phyloP scores from a whole-genome alignment of 1,140 invertebrate genomes.

The Thrips palmi region DNA sequence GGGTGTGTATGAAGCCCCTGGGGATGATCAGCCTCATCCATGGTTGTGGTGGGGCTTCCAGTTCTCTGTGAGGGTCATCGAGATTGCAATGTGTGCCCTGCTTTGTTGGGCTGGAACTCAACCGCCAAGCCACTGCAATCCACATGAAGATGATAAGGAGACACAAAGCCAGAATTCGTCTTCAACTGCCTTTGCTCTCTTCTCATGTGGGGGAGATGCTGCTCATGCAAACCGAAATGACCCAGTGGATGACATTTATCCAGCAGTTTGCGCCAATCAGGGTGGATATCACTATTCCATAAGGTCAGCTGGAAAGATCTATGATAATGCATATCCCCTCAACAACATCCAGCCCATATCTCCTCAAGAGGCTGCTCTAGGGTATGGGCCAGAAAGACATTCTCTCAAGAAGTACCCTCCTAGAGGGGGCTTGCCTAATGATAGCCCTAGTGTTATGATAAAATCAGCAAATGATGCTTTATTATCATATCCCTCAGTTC shows the following conservation, averaged over 20 bases:
- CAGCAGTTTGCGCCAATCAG: conserved; percentile 67
- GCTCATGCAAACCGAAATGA: conserved; percentile 14
- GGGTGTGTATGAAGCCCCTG: conserved; percentile 36
- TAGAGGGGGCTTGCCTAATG: background rate
- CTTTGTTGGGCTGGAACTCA: conserved; percentile 56
- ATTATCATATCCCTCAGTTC: no score
- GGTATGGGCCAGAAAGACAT: conserved; percentile 21
- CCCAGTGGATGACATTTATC: conserved; percentile 38
- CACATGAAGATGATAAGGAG: conserved; percentile 26
- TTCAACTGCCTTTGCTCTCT: conserved; percentile 44
- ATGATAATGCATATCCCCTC: conserved; percentile 39
- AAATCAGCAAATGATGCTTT: no score
- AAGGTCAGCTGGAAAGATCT: conserved; percentile 54
- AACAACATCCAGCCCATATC: conserved; percentile 36
- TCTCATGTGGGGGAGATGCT: conserved; percentile 37
- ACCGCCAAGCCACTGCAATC: conserved; percentile 25
- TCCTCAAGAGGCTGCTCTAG: conserved; percentile 17
- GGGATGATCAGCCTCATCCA: conserved; percentile 27
- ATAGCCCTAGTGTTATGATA: no score
- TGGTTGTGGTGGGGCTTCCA: conserved; percentile 86
- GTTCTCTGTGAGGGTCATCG: conserved; percentile 60
- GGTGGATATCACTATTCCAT: conserved; percentile 66
- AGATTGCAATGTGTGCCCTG: conserved; percentile 62
- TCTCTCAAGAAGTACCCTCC: conserved; percentile 21
- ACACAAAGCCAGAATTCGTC: conserved; percentile 16